Evolutionary conservation across 2,797 vertebrate genomes (phyloP).

Genomic region (Melanotaenia parkinsoni): DNA sequence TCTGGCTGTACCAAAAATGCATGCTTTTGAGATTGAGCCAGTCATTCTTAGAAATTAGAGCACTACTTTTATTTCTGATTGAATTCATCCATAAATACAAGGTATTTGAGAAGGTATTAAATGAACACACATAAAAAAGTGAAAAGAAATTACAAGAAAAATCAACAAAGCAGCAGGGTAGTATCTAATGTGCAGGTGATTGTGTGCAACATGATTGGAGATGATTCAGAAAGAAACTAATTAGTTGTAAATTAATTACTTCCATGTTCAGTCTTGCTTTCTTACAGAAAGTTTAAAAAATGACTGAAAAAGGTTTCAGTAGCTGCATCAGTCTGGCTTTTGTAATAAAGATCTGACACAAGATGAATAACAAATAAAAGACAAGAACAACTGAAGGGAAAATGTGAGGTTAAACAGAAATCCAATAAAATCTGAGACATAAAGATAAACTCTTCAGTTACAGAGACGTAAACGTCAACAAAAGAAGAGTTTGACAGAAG

Average conservation of each 20-base stretch:
- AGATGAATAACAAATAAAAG: not conserved
- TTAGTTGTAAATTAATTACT: not conserved
- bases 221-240: not conserved
- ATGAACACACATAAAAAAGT: not conserved
- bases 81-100: not conserved
- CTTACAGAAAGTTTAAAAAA: no score
- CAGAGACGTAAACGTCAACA: no score
- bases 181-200: no score
- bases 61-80: not conserved
- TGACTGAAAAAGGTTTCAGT: not conserved
- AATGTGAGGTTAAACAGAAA: no score
- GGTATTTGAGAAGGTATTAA: not conserved
- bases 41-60: not conserved
- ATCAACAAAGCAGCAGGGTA: no score
- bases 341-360: not conserved
- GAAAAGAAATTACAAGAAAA: no score
- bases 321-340: not conserved
- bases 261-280: not conserved
- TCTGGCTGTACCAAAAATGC: no score
- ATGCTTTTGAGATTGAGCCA: not conserved
- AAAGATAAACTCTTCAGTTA: no score
- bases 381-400: not conserved
- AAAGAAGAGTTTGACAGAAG: no score
- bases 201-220: no score
- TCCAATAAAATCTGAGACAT: no score